These are phyloP conservation scores for Celastrina argiolus DNA, from an alignment of 2,888 invertebrate species.

Conservation along the genomic window DNA sequence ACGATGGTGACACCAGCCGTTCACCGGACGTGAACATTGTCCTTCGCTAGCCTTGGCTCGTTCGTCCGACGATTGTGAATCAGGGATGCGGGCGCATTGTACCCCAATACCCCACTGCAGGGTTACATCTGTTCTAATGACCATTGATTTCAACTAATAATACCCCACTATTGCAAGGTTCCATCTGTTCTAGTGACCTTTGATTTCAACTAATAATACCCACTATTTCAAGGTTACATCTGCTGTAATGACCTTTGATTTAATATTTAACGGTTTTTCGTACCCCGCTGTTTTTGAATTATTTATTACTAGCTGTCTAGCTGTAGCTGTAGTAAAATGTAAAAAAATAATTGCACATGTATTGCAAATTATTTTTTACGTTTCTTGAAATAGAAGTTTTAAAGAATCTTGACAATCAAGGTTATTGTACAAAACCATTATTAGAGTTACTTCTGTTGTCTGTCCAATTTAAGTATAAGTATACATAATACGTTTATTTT, in stretches of 20 bases:
- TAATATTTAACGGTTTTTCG: background rate
- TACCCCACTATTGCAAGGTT: constrained; percentile 40
- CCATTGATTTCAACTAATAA: no score
- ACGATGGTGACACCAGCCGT: constrained; percentile 27
- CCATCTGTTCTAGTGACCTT: constrained; percentile 14
- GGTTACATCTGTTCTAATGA: constrained; percentile 10
- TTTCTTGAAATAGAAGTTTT: no score
- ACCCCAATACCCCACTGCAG: constrained; percentile 43
- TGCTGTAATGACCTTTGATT: constrained; percentile 11
- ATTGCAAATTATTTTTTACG: no score
- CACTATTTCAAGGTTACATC: constrained; percentile 36
- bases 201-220: no score
- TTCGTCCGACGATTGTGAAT: constrained; percentile 44
- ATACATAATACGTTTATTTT: background rate
- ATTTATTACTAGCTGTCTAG: no score
- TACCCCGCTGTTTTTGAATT: no score
- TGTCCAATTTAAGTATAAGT: no score
- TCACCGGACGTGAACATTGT: constrained; percentile 57
- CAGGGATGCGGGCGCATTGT: constrained; percentile 54
- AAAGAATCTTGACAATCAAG: no score
- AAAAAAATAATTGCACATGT: no score
- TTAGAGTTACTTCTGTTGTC: no score
- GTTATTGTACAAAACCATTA: no score
- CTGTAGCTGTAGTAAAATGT: no score
- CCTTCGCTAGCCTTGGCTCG: constrained; percentile 71